Conservation (phyloP, 1,140 invertebrate genomes). For the Eriosoma lanigerum region DNA sequence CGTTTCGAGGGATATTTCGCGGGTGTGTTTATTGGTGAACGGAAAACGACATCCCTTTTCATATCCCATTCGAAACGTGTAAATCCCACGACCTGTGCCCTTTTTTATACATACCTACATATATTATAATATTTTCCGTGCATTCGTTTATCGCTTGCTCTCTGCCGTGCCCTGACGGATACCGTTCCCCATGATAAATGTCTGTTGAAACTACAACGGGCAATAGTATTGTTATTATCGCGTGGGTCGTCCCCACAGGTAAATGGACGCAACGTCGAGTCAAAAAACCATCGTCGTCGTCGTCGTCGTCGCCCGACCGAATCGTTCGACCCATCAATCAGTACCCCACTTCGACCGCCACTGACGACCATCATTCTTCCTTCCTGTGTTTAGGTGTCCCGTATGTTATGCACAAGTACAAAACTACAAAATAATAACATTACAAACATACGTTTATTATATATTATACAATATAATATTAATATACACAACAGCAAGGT, state of each 20-base stretch:
- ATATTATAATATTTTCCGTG: not conserved
- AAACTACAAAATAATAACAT: too few species aligned
- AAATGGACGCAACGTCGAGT: not conserved
- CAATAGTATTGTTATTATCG: constrained; percentile 1
- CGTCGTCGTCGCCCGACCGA: not conserved
- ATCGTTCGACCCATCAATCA: constrained; percentile 31
- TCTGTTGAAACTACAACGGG: not conserved
- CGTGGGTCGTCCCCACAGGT: not conserved
- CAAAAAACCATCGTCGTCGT: not conserved
- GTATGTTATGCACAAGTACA: too few species aligned
- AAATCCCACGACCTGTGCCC: not conserved
- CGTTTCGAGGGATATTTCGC: too few species aligned
- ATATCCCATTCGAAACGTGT: not conserved
- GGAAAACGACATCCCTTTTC: too few species aligned
- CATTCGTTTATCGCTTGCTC: not conserved
- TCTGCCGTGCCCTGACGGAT: not conserved
- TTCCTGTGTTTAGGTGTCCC: not conserved
- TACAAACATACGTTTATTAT: too few species aligned
- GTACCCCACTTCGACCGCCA: not conserved
- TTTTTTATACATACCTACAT: not conserved
- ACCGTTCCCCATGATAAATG: not conserved
- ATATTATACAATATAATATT: too few species aligned
- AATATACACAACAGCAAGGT: too few species aligned
- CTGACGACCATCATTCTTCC: not conserved
- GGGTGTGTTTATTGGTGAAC: too few species aligned